A percentile compares a stretch with the other conserved stretches of the same genome.
These are phyloP conservation scores for Carollia perspicillata DNA, from an alignment of 2,113 vertebrate species.

Conservation along the genomic window DNA sequence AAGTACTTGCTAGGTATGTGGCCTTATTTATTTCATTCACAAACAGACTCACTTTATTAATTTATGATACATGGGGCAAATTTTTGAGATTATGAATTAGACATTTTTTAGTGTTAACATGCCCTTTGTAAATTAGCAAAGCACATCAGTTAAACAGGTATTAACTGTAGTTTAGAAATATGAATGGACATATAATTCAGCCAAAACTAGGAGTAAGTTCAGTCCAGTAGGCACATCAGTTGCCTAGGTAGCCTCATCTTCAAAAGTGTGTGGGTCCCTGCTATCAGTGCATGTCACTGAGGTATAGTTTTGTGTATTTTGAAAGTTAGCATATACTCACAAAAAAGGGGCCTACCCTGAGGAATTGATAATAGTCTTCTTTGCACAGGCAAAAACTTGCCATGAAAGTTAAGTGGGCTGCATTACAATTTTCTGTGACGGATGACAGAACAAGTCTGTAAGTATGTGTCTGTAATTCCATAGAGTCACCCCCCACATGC, in stretches of 20 bases:
- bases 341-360: not conserved
- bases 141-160: not conserved
- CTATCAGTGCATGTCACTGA: not conserved
- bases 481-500: not conserved
- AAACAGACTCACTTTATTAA: not conserved
- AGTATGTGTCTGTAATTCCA: not conserved
- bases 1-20: not conserved
- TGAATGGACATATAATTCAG: not conserved
- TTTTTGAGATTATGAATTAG: not conserved
- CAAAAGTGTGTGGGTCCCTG: not conserved
- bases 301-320: not conserved
- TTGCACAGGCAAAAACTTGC: not conserved
- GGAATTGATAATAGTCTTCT: not conserved
- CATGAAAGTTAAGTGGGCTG: not conserved
- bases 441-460: not conserved
- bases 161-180: not conserved
- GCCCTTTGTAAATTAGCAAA: not conserved
- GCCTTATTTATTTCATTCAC: not conserved
- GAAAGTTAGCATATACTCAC: not conserved
- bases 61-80: not conserved
- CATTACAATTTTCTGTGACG: not conserved
- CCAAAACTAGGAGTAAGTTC: not conserved
- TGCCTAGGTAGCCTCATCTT: not conserved
- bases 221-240: not conserved
- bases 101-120: not conserved